These are phyloP conservation scores for Pachypsylla venusta DNA, from an alignment of 1,140 invertebrate genomes.

Conservation along the genomic window DNA sequence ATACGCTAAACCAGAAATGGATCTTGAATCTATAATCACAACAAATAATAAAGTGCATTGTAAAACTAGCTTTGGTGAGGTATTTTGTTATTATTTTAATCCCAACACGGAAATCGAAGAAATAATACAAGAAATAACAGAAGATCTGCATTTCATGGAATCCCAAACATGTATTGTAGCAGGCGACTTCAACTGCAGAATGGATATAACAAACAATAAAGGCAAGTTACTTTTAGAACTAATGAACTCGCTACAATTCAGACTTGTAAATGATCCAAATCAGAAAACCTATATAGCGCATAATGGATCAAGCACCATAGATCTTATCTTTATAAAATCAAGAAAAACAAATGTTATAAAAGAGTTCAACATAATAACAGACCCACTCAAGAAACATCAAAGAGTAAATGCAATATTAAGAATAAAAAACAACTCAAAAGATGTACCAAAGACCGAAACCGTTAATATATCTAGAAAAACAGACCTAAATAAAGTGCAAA, in stretches of 20 bases:
- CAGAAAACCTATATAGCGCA: background rate
- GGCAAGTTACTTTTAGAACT: background rate
- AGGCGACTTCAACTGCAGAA: conserved; percentile 5
- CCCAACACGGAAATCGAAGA: background rate
- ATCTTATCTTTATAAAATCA: background rate
- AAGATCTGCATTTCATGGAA: background rate
- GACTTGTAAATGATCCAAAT: background rate
- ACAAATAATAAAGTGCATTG: background rate
- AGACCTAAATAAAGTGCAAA: background rate
- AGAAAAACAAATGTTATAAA: background rate
- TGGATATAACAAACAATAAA: background rate
- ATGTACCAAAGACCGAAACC: background rate
- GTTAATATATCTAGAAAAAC: background rate
- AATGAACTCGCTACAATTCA: background rate
- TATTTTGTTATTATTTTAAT: background rate
- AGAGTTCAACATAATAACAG: background rate
- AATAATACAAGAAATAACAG: conserved; percentile 5
- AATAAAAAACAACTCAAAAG: conserved; percentile 3
- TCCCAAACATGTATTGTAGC: background rate
- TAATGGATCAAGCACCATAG: background rate
- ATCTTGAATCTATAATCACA: background rate
- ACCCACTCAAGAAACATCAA: conserved; percentile 5
- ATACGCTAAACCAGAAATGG: background rate
- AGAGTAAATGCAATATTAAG: background rate
- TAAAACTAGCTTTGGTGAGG: background rate